Percentiles rank a stretch among this genome's conserved stretches.
phyloP scores from a whole-genome alignment of 2,113 vertebrate genomes.

The Hylia prasina region DNA sequence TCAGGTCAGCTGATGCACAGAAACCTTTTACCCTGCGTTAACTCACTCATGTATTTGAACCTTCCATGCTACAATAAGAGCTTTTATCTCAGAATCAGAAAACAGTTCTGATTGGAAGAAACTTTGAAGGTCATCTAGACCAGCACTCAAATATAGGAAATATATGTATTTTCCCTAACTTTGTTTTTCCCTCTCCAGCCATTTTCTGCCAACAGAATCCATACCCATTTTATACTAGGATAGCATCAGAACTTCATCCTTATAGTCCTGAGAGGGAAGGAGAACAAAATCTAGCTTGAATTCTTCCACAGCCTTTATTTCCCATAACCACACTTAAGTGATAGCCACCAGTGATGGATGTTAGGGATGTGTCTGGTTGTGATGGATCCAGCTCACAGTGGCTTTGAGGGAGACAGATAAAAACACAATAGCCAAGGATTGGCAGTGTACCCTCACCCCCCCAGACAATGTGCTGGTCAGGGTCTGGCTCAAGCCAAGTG shows the following conservation, averaged over 20 bases:
- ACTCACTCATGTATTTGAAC: background rate
- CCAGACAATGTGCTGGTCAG: background rate
- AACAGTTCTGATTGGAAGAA: background rate
- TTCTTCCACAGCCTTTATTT: background rate
- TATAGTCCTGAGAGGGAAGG: background rate
- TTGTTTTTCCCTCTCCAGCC: background rate
- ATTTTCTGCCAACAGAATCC: background rate
- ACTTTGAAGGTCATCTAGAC: background rate
- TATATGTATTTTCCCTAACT: background rate
- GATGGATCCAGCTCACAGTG: background rate
- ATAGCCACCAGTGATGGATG: background rate
- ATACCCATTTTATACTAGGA: background rate
- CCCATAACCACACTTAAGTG: too few species aligned
- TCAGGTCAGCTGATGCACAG: background rate
- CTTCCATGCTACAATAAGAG: background rate
- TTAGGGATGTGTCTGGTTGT: fast-evolving
- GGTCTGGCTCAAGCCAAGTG: background rate
- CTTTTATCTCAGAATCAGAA: background rate
- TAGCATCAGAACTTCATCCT: background rate
- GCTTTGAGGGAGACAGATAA: too few species aligned
- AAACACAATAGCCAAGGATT: background rate
- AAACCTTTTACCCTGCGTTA: background rate
- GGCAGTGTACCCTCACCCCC: background rate
- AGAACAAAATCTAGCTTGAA: background rate
- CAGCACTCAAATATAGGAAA: background rate